phyloP scores from a whole-genome alignment of 2,113 vertebrate species.

The Alouatta palliata region DNA sequence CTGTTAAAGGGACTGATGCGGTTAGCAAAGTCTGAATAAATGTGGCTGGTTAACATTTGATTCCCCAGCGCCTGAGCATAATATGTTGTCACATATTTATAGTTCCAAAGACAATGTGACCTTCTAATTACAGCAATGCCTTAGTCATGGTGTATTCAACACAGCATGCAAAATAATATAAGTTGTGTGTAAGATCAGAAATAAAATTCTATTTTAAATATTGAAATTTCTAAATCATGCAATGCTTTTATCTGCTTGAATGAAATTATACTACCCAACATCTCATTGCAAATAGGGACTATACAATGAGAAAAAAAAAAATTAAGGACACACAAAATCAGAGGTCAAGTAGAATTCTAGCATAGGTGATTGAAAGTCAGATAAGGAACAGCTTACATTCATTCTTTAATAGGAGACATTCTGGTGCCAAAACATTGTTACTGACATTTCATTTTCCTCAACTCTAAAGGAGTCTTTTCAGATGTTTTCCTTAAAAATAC shows the following conservation, averaged over 20 bases:
- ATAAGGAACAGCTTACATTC: conserved; percentile 22
- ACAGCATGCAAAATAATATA: conserved; percentile 17
- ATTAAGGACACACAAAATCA: not conserved
- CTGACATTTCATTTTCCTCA: conserved; percentile 45
- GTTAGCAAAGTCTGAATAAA: not conserved
- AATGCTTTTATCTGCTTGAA: not conserved
- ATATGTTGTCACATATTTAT: not conserved
- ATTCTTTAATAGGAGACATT: conserved; percentile 39
- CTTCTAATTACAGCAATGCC: not conserved
- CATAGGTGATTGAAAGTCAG: not conserved
- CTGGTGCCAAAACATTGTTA: conserved; percentile 20
- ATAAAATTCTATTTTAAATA: conserved; percentile 20
- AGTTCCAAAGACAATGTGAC: not conserved
- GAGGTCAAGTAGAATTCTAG: conserved; percentile 23
- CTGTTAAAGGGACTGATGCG: not conserved
- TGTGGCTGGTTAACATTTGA: not conserved
- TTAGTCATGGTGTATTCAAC: not conserved
- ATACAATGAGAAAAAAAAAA: not conserved
- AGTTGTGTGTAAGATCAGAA: conserved; percentile 11
- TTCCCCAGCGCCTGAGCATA: not conserved
- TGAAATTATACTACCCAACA: conserved; percentile 10
- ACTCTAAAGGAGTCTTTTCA: conserved; percentile 22
- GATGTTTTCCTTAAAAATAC: conserved; percentile 56
- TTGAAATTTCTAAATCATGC: conserved; percentile 5
- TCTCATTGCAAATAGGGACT: not conserved